Evolutionary conservation across 2,888 invertebrate genomes (phyloP).

Genomic region (Hydraecia micacea): DNA sequence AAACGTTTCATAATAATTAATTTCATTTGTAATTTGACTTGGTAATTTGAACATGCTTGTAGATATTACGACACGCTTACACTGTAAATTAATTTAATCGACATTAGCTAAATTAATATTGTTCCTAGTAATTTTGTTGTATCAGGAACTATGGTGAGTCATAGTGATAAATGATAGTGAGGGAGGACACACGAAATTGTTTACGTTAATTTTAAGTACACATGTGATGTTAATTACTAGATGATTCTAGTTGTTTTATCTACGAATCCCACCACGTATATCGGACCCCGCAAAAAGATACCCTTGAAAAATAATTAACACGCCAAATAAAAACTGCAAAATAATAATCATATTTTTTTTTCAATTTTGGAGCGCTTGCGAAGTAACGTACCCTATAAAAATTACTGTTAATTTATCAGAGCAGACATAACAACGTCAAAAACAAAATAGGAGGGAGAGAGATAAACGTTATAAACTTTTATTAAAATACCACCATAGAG

Average conservation of each 20-base stretch:
- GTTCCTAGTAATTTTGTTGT: constrained; percentile 15
- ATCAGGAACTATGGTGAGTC: constrained; percentile 14
- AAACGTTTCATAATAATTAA: constrained; percentile 35
- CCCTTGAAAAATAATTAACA: not conserved
- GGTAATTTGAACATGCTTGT: constrained; percentile 28
- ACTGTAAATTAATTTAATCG: constrained; percentile 11
- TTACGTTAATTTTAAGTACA: constrained; percentile 13
- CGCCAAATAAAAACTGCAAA: not conserved
- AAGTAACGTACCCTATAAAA: not conserved
- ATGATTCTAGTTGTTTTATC: not conserved
- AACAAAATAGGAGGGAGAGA: constrained; percentile 3
- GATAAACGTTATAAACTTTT: constrained; percentile 28
- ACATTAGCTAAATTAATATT: constrained; percentile 20
- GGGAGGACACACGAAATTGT: constrained; percentile 3
- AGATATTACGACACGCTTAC: constrained; percentile 19
- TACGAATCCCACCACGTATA: not conserved
- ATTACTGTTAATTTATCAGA: constrained; percentile 1
- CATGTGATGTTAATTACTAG: not conserved
- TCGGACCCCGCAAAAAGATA: not conserved
- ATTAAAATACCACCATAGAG: constrained; percentile 31
- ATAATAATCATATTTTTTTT: not conserved
- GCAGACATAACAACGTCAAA: constrained; percentile 3
- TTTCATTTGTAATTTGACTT: constrained; percentile 26
- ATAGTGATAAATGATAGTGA: constrained; percentile 13
- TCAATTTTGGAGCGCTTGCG: not conserved